Percentiles rank a stretch among this genome's conserved stretches.
phyloP scores from a whole-genome alignment of 2,888 invertebrate genomes.

The Drosophila rellima region DNA sequence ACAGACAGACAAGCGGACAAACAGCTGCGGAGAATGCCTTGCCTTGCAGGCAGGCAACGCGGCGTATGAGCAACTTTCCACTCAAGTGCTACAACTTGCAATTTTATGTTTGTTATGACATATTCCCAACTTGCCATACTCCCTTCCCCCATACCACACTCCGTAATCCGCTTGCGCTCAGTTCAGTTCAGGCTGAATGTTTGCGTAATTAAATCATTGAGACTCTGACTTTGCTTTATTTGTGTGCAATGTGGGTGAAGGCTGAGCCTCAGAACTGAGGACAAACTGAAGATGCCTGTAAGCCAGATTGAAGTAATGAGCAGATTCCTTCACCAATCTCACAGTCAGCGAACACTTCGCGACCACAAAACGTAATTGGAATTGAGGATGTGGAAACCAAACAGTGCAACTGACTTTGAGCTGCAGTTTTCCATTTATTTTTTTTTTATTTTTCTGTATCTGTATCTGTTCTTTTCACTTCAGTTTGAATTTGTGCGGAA shows the following conservation, averaged over 20 bases:
- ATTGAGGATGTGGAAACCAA: conserved; percentile 65
- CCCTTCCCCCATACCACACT: background rate
- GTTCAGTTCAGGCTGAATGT: conserved; percentile 33
- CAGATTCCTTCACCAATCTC: conserved; percentile 30
- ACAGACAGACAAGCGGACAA: conserved; percentile 22
- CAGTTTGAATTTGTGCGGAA: background rate
- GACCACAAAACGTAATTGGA: conserved; percentile 67
- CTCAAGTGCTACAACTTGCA: conserved; percentile 64
- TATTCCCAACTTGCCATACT: conserved; percentile 28
- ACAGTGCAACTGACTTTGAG: conserved; percentile 69
- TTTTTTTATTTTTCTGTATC: conserved; percentile 6
- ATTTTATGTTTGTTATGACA: conserved; percentile 72
- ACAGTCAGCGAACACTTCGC: conserved; percentile 34
- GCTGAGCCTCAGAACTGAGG: conserved; percentile 13
- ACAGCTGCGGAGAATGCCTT: conserved; percentile 35
- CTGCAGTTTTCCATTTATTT: conserved; percentile 27
- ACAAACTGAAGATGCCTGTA: background rate
- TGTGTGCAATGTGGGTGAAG: conserved; percentile 38
- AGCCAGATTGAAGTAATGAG: conserved; percentile 26
- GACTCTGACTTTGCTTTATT: conserved; percentile 53
- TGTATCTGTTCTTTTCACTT: conserved; percentile 5
- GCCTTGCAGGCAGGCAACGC: conserved; percentile 35
- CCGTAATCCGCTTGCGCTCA: background rate
- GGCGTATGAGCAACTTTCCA: conserved; percentile 67
- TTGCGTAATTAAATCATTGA: conserved; percentile 73